A percentile compares a stretch with the other conserved stretches of the same genome.
Conservation (phyloP, 2,797 vertebrate species). For the Spea hammondii region DNA sequence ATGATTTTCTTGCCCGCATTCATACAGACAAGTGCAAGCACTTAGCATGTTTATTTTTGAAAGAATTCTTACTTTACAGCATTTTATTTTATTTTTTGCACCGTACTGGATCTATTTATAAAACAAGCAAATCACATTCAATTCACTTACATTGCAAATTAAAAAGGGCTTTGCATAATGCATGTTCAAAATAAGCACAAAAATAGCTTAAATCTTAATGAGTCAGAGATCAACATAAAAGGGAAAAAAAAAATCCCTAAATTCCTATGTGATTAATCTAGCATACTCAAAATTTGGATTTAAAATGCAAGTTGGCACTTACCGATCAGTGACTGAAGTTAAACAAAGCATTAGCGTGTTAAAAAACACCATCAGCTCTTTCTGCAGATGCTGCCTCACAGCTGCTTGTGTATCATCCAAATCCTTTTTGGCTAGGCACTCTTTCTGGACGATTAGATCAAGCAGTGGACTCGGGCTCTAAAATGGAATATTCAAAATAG, state of each 20-base stretch:
- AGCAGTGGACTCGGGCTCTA: conserved; percentile 72
- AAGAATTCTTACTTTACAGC: too few species aligned
- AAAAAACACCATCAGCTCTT: conserved; percentile 82
- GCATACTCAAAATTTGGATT: conserved; percentile 24
- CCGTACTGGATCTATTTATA: neutral
- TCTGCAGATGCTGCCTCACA: conserved; percentile 84
- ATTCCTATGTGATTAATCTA: conserved; percentile 21
- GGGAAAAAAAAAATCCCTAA: conserved; percentile 24
- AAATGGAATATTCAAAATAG: conserved; percentile 43
- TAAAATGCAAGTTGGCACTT: conserved; percentile 47
- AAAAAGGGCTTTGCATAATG: conserved; percentile 15
- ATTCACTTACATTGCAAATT: conserved; percentile 12
- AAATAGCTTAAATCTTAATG: conserved; percentile 28
- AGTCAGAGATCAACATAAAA: conserved; percentile 19
- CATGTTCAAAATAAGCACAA: conserved; percentile 26
- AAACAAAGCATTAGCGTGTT: conserved; percentile 75
- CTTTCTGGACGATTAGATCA: conserved; percentile 69
- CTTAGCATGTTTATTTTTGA: too few species aligned
- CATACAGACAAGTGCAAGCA: too few species aligned
- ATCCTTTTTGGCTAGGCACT: conserved; percentile 68
- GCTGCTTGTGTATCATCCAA: conserved; percentile 72
- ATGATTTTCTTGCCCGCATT: too few species aligned
- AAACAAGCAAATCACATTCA: neutral
- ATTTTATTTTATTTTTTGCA: too few species aligned
- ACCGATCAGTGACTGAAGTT: conserved; percentile 80